Evolutionary conservation across 2,888 invertebrate genomes (phyloP).

Genomic region (Trichogramma evanescens): DNA sequence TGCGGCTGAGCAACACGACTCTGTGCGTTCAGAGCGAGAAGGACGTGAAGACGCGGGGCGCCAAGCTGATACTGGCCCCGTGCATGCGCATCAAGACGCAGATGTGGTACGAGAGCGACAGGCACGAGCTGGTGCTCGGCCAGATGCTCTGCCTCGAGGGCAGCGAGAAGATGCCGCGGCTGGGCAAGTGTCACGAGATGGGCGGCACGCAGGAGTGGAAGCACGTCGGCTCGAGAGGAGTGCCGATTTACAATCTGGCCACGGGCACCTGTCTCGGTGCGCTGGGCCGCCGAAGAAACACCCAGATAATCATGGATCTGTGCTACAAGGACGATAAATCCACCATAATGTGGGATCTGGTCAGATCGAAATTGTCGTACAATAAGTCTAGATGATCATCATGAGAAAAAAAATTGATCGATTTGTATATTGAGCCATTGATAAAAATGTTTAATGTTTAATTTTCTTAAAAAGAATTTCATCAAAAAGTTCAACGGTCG

Average conservation of each 20-base stretch:
- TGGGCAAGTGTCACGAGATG: constrained; percentile 90
- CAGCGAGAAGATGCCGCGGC: constrained; percentile 56
- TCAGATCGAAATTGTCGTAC: constrained; percentile 35
- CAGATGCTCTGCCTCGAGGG: constrained; percentile 81
- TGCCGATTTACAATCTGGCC: constrained; percentile 79
- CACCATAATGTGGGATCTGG: constrained; percentile 53
- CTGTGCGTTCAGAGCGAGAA: constrained; percentile 75
- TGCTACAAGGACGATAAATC: constrained; percentile 51
- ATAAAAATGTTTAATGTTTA: too few relatives aligned
- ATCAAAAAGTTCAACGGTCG: too few relatives aligned
- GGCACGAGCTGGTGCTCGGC: constrained; percentile 74
- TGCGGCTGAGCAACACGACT: constrained; percentile 64
- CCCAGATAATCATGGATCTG: constrained; percentile 55
- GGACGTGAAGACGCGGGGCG: constrained; percentile 69
- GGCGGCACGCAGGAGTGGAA: constrained; percentile 90
- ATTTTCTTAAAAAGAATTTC: too few relatives aligned
- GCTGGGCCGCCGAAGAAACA: constrained; percentile 44
- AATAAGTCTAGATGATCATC: constrained; percentile 36
- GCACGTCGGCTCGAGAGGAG: constrained; percentile 64
- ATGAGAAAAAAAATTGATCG: background rate
- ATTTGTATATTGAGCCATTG: too few relatives aligned
- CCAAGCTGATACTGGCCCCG: constrained; percentile 58
- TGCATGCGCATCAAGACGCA: constrained; percentile 68
- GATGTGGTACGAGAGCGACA: constrained; percentile 80
- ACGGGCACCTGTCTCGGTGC: constrained; percentile 76